Base-by-base conservation (phyloP, 2,888 invertebrate species). In the Epicampocera succincta region DNA sequence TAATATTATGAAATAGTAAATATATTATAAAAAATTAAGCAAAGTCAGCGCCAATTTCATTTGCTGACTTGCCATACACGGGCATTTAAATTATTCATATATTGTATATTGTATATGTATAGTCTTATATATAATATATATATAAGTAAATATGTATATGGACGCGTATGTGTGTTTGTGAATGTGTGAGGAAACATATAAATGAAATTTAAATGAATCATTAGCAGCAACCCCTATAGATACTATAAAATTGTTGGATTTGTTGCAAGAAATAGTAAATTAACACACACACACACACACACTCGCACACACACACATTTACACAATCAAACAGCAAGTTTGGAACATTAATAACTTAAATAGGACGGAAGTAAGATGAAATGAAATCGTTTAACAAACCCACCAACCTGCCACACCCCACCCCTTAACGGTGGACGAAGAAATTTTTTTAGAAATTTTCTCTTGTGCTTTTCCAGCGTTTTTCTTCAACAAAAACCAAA, bases 201-300 rank as follows among this genome's bases (percentile, higher is more conserved):
- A 68, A 68, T 68, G 46, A 72, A 68, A 73, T 81, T 73, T 72
- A 73, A 81, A 81, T 81, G 77, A 81, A 72, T 81, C 81, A 81
- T 81, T 81, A 80, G 77, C 81, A 80, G 77, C 81, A 81, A 77
- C 81, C 81, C 81, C 77, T 81, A 63, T n/a, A n/a, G n/a, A n/a
- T 63, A 56, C 33, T 25, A 25, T 4, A 8, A 33, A 21, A 77
- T 13, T 54, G 38, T 65, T 80, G 40, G 38, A 80, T 72, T 66
- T 80, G 66, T 69, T 54, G 54, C 60, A 9, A 52, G 21, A 33
- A 33, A 33, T 3, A 33, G 5, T 33, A 33, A 33, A 33, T 33
- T 33, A 33, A 46, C n/a, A 44, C 15, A 13, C 44, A 61, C 15
- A 40, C 44, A 38, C 25, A 25, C 25, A 25, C 25, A 25, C 25